Conservation (phyloP, 2,888 invertebrate genomes). For the Hecatera dysodea region DNA sequence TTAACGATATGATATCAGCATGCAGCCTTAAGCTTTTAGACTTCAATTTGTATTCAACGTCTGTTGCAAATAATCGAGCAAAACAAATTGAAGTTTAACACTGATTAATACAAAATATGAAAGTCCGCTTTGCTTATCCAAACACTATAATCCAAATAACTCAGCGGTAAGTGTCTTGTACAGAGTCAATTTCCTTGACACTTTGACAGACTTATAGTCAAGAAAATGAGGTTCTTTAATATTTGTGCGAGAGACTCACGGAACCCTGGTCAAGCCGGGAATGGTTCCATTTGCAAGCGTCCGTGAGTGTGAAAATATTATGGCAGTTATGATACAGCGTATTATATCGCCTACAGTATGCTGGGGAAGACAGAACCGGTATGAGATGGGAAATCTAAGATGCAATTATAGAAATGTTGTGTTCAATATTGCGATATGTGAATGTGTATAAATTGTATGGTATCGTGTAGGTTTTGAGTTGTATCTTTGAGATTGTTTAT, state of each 20-base stretch:
- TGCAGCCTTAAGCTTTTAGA: not conserved
- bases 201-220: constrained; percentile 19
- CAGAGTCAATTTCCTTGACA: constrained; percentile 10
- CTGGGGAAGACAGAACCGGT: constrained; percentile 50
- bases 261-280: constrained; percentile 22
- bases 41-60: not conserved
- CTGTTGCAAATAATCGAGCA: too few species aligned
- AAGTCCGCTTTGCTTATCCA: constrained; percentile 4
- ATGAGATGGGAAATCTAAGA: constrained; percentile 41
- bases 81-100: constrained; percentile 5
- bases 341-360: constrained; percentile 46
- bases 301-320: constrained; percentile 79
- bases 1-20: not conserved
- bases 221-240: constrained; percentile 12
- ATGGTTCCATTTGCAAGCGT: constrained; percentile 58
- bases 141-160: constrained; percentile 25
- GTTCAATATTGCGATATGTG: constrained; percentile 27
- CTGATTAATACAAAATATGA: constrained; percentile 14
- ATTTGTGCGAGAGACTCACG: constrained; percentile 1
- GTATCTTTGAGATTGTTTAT: not conserved
- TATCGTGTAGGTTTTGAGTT: not conserved
- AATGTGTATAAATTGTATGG: not conserved
- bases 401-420: constrained; percentile 61
- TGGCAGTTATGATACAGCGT: constrained; percentile 74
- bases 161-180: constrained; percentile 1